Evolutionary conservation across 2,888 invertebrate species (phyloP).

Genomic region (Melinopterus prodromus): DNA sequence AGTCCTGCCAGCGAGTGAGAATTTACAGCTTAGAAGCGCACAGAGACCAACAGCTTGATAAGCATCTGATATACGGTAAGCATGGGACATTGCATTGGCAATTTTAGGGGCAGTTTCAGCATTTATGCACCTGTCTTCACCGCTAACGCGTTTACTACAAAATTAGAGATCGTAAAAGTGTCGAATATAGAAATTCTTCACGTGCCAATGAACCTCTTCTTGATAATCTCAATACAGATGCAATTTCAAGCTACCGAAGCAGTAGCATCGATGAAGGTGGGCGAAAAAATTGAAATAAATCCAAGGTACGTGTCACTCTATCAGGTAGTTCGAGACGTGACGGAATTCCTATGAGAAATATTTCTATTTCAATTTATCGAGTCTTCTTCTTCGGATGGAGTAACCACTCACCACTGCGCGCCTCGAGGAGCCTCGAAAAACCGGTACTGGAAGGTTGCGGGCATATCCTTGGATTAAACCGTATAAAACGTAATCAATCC

Average conservation of each 20-base stretch:
- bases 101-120: neutral
- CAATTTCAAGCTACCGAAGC: neutral
- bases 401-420: neutral
- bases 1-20: neutral
- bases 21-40: neutral
- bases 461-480: neutral
- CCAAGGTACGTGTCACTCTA: neutral
- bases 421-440: neutral
- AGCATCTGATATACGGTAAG: neutral
- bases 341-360: conserved; percentile 4
- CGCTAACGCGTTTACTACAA: neutral
- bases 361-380: conserved; percentile 4
- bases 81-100: neutral
- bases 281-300: neutral
- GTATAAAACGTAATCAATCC: neutral
- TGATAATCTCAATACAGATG: too few species aligned
- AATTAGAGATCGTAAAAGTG: conserved; percentile 4
- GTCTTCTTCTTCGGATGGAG: neutral
- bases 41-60: neutral
- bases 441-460: neutral
- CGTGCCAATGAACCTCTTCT: neutral
- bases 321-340: neutral
- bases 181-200: neutral
- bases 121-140: neutral
- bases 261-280: neutral